phyloP scores from a whole-genome alignment of 1,140 invertebrate species.

The Zophobas atratus region DNA sequence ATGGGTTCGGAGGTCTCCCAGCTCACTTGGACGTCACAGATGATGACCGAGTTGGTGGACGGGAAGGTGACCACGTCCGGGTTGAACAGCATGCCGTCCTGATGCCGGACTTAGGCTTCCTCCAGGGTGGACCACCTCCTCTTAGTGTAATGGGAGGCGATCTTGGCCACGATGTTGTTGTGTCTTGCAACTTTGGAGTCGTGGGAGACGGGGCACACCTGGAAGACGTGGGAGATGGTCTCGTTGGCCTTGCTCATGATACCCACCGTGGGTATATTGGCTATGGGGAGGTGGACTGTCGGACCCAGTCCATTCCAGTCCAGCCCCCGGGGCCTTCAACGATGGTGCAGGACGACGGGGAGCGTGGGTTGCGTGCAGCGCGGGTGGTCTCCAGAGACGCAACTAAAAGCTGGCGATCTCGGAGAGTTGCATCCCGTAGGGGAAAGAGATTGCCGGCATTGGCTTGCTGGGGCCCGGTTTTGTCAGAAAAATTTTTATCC shows the following conservation, averaged over 20 bases:
- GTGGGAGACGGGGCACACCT: conserved; percentile 50
- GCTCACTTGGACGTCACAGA: conserved; percentile 49
- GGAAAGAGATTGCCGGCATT: no score
- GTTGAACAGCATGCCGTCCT: conserved; percentile 44
- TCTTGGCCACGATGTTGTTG: conserved; percentile 40
- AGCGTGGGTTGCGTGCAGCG: conserved; percentile 32
- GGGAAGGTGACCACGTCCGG: conserved; percentile 45
- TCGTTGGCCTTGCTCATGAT: conserved; percentile 25
- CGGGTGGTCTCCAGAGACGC: no score
- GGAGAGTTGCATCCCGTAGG: no score
- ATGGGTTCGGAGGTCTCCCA: conserved; percentile 49
- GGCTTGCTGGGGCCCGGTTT: no score
- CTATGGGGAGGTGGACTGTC: conserved; percentile 48
- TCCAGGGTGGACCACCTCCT: conserved; percentile 23
- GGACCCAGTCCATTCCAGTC: conserved; percentile 41
- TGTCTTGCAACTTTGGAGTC: conserved; percentile 47
- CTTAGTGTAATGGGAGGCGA: background rate
- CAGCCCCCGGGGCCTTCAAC: conserved; percentile 10
- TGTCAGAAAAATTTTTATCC: no score
- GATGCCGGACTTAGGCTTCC: background rate
- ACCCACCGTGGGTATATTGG: conserved; percentile 29
- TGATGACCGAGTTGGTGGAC: background rate
- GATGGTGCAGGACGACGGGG: conserved; percentile 16
- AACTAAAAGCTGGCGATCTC: no score
- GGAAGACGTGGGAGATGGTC: conserved; percentile 53